These are phyloP conservation scores for Seriola quinqueradiata DNA, from an alignment of 2,113 vertebrate species.

Conservation along the genomic window DNA sequence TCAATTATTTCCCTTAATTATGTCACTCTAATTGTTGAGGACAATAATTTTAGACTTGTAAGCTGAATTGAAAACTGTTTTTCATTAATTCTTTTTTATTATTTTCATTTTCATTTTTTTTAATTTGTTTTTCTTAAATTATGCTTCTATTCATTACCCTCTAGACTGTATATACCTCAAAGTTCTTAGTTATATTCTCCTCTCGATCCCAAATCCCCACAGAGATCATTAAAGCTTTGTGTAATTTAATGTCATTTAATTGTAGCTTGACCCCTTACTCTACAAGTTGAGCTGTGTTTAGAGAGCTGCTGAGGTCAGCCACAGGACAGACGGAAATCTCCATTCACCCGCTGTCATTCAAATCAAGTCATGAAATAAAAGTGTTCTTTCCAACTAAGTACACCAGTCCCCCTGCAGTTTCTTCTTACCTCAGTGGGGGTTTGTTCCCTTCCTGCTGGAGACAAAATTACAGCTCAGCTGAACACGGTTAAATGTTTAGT, in stretches of 20 bases:
- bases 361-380: conserved; percentile 13
- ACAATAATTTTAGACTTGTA: not conserved
- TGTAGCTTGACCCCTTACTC: not conserved
- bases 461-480: conserved; percentile 41
- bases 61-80: not conserved
- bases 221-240: conserved; percentile 40
- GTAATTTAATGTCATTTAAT: conserved; percentile 24
- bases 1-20: not conserved
- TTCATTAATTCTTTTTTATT: not conserved
- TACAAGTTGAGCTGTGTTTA: not conserved
- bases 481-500: conserved; percentile 11
- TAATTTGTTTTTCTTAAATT: not conserved
- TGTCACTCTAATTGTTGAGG: not conserved
- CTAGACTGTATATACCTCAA: not conserved
- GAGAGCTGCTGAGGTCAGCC: conserved; percentile 25
- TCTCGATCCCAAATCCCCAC: not conserved
- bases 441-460: not conserved
- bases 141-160: not conserved
- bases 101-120: not conserved
- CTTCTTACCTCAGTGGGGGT: not conserved
- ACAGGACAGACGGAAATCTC: not conserved
- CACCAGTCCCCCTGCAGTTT: not conserved
- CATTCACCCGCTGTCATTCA: conserved; percentile 12
- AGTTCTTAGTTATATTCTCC: not conserved
- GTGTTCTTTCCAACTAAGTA: not conserved